These are phyloP conservation scores for Zaprionus vittiger DNA, from an alignment of 1,140 invertebrate genomes.

Conservation along the genomic window DNA sequence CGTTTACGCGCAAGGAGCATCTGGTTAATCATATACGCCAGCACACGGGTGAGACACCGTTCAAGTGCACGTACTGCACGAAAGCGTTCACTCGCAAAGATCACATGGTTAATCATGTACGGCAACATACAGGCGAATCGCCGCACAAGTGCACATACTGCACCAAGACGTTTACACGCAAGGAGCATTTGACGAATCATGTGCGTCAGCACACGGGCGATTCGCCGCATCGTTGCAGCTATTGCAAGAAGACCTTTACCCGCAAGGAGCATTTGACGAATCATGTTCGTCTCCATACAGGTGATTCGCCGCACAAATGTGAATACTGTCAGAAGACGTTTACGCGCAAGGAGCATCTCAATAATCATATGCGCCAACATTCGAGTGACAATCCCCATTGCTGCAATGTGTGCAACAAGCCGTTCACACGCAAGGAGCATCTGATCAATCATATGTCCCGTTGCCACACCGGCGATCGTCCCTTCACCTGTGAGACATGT, in stretches of 20 bases:
- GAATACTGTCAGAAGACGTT: slow-evolving; percentile 93
- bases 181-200: slow-evolving; percentile 89
- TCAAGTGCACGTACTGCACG: slow-evolving; percentile 93
- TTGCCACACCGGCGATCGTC: slow-evolving; percentile 95
- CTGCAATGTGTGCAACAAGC: slow-evolving; percentile 93
- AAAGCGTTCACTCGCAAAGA: slow-evolving; percentile 95
- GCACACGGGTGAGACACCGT: slow-evolving; percentile 94
- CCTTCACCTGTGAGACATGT: slow-evolving; percentile 92
- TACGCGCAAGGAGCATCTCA: slow-evolving; percentile 92
- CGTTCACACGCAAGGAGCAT: slow-evolving; percentile 93
- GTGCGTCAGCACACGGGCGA: slow-evolving; percentile 92
- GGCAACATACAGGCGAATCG: slow-evolving; percentile 95
- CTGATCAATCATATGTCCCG: slow-evolving; percentile 90
- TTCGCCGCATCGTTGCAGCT: slow-evolving; percentile 89
- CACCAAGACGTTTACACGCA: slow-evolving; percentile 92
- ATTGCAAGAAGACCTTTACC: slow-evolving; percentile 91
- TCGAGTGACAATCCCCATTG: slow-evolving; percentile 92
- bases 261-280: slow-evolving; percentile 96
- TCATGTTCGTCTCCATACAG: slow-evolving; percentile 90
- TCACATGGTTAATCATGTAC: slow-evolving; percentile 89
- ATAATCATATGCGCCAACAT: slow-evolving; percentile 90
- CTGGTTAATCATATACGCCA: slow-evolving; percentile 91
- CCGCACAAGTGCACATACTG: slow-evolving; percentile 92
- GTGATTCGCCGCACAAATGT: slow-evolving; percentile 93
- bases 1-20: slow-evolving; percentile 91